These are phyloP conservation scores for Vanessa tameamea DNA, from an alignment of 1,140 invertebrate genomes.

Conservation along the genomic window DNA sequence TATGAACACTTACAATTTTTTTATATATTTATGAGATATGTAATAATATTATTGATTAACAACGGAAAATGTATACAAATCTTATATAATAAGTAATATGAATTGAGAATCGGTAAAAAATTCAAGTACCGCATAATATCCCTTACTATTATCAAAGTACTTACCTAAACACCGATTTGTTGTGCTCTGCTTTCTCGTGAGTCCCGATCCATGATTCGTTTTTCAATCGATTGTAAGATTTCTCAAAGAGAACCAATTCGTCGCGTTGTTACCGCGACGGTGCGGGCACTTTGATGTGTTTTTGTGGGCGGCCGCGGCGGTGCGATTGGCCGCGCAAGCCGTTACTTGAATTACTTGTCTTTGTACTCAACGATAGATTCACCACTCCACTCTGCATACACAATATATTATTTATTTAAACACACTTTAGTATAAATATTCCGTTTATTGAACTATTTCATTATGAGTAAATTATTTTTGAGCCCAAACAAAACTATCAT, in stretches of 20 bases:
- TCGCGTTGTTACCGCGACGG: slow-evolving; percentile 60
- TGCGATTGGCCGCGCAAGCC: slow-evolving; percentile 54
- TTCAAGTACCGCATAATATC: not conserved
- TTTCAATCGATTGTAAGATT: slow-evolving; percentile 63
- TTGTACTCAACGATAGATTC: slow-evolving; percentile 39
- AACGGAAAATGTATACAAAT: not conserved
- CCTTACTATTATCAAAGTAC: slow-evolving; percentile 6
- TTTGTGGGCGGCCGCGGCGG: slow-evolving; percentile 62
- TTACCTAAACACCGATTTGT: slow-evolving; percentile 58
- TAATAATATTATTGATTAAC: too few relatives aligned
- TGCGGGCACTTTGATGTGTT: slow-evolving; percentile 70
- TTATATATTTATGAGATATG: too few relatives aligned
- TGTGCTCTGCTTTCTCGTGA: slow-evolving; percentile 58
- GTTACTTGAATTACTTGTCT: slow-evolving; percentile 57
- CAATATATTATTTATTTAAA: slow-evolving; percentile 11
- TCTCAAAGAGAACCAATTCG: slow-evolving; percentile 71
- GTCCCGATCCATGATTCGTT: slow-evolving; percentile 48
- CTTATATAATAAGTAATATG: not conserved
- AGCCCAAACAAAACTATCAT: too few relatives aligned
- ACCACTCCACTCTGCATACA: slow-evolving; percentile 19
- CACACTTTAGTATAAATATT: not conserved
- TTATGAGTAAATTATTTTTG: too few relatives aligned
- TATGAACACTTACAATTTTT: too few relatives aligned
- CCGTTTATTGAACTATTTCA: too few relatives aligned
- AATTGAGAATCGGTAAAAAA: slow-evolving; percentile 5